A percentile compares a stretch with the other conserved stretches of the same genome.
phyloP scores from a whole-genome alignment of 2,113 vertebrate species.

The Mohoua ochrocephala region DNA sequence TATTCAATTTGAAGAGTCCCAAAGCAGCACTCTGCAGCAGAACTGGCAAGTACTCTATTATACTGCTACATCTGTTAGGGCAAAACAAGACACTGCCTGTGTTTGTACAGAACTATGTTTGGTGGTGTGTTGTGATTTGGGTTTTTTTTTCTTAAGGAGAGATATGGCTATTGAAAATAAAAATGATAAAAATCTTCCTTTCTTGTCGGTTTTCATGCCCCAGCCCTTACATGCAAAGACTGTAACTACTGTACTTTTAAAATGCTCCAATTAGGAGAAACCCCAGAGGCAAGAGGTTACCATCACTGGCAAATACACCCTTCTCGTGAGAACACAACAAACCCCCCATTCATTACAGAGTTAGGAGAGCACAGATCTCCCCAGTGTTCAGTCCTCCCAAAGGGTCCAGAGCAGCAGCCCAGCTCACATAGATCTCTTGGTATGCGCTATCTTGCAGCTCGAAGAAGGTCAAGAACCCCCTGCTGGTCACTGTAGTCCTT shows the following conservation, averaged over 20 bases:
- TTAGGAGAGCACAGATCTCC: neutral
- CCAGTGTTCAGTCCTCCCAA: neutral
- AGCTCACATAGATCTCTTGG: neutral
- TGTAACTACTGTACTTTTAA: neutral
- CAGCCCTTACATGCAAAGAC: neutral
- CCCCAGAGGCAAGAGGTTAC: neutral
- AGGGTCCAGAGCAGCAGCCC: neutral
- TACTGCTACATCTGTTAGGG: neutral
- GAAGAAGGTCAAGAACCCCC: neutral
- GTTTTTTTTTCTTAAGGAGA: neutral
- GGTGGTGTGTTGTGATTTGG: neutral
- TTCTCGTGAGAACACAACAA: neutral
- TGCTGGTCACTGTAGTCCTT: neutral
- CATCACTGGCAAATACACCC: neutral
- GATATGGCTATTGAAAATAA: neutral
- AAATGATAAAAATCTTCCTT: neutral
- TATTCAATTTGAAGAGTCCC: neutral
- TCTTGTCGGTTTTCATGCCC: neutral
- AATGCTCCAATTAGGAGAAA: neutral
- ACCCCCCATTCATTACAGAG: neutral
- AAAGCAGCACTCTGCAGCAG: neutral
- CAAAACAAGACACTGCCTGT: neutral
- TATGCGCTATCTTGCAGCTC: neutral
- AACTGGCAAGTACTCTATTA: neutral
- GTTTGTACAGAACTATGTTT: neutral